Base-by-base conservation (phyloP, 2,888 invertebrate species). In the Hydrotaea cyrtoneurina region DNA sequence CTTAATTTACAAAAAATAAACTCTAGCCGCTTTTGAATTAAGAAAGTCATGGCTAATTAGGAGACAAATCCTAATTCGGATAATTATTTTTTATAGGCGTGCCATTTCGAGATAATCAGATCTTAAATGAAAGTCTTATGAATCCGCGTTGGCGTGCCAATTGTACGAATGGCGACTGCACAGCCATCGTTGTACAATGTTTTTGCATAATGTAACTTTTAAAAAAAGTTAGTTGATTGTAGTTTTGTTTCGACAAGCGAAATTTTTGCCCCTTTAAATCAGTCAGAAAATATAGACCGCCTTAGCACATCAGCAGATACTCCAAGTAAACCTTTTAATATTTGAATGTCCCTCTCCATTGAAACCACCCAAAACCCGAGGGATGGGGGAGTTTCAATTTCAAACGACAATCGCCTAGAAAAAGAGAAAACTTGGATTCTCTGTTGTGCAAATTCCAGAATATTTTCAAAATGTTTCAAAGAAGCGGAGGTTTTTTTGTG, bases 101-200 rank as follows among this genome's bases (percentile, higher is more conserved):
- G 73, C 80, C 86, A 73, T 23, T 53, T 55, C 64, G 26, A 1
- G 2, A 0, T 69, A 36, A 11, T 21, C 23, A 23, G 46, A n/a
- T 74, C 66, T 62, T 10, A 57, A 43, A 43, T 1, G 15, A 43
- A 66, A 72, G 71, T 80, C 72, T 43, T 7, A 66, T 71, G 53
- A 55, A 4, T 36, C 31, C 8, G 17, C 0, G 10, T 87, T 86
- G 84, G 84, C 89, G 2, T 26, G 89, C 89, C 90, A 90, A 90
- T 87, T 87, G 89, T 89, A 90, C 89, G 89, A 87, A 91, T 88
- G 88, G 90, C 90, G 91, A 87, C 26, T 83, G 36, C 86, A 26
- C 87, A 90, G 90, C 90, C 91, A 89, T 89, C 75, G 88, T 88
- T 83, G 89, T 89, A 88, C 91, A 86, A 89, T 87, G 64, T 83